These are phyloP conservation scores for Patella depressa DNA, from an alignment of 2,888 invertebrate genomes.

Conservation along the genomic window DNA sequence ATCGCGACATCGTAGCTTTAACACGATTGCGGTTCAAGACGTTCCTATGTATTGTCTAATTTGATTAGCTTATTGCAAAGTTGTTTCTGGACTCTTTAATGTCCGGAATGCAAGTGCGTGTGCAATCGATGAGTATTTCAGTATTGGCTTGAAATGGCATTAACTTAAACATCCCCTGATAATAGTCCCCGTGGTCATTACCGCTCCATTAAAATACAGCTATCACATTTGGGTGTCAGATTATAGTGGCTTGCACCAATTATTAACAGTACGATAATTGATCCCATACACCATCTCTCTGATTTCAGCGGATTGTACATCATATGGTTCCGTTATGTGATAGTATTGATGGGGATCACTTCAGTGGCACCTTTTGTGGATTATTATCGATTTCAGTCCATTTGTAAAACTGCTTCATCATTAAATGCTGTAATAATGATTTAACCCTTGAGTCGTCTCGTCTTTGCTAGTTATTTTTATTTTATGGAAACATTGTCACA, in stretches of 20 bases:
- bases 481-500: too few species aligned
- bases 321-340: too few species aligned
- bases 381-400: too few species aligned
- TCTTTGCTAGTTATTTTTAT: too few species aligned
- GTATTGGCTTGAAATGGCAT: not conserved
- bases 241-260: not conserved
- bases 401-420: not conserved
- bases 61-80: not conserved
- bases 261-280: not conserved
- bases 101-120: not conserved
- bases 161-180: slow-evolving; percentile 3
- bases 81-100: not conserved
- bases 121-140: not conserved
- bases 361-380: too few species aligned
- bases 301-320: too few species aligned
- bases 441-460: too few species aligned
- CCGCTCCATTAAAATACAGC: not conserved
- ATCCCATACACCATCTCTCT: not conserved
- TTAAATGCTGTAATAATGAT: not conserved
- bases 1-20: not conserved
- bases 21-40: not conserved
- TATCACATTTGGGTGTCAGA: not conserved
- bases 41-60: not conserved
- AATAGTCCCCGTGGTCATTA: not conserved
- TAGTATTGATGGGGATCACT: too few species aligned